Base-by-base conservation (phyloP, 2,797 vertebrate species). In the Bradypus variegatus region DNA sequence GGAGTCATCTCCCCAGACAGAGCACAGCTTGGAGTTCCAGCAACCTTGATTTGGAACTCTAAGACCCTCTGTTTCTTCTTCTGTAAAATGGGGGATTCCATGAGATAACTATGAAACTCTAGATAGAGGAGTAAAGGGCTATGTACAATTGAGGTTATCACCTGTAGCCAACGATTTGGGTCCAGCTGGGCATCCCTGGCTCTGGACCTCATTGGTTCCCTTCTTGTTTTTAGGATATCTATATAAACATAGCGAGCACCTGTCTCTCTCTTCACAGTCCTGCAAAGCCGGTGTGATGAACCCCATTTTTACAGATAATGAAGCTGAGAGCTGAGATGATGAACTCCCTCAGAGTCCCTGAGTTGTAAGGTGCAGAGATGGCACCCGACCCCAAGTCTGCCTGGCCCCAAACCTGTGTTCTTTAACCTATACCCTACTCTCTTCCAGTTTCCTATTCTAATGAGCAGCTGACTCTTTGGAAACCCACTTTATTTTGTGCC, bases 51-150 rank as follows among this genome's bases (percentile, higher is more conserved):
- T 21, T 70, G n/a, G 69, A 58, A 50, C 21, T 12, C 23, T 23
- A 65, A 29, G 89, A 21, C 31, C 65, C 38, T 27, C 36, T 0
- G 4, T 84, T 45, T 73, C 64, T 58, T 76, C 29, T 8, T 58
- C 65, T 55, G 48, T 25, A 48, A 58, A 48, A 19, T 4, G 14
- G 55, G 60, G 21, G 36, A 1, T 48, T 38, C 15, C 0, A 4
- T 6, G 53, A 29, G 27, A 16, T 18, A 4, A 10, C 19, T 3
- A 15, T 60, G 75, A 69, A 79, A 72, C 2, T n/a, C 73, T 9
- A 48, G 75, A 45, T 12, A 13, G 29, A 12, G 3, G 33, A 18
- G 45, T 14, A 5, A 18, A 36, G 14, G 31, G 58, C 2, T 0
- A 0, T 15, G 18, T 18, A 58, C 55, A 21, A 10, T 8, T 16